Evolutionary conservation across 2,797 vertebrate genomes (phyloP), one percentile per base, ranked within the genome.

Genomic region (Manis pentadactyla): DNA sequence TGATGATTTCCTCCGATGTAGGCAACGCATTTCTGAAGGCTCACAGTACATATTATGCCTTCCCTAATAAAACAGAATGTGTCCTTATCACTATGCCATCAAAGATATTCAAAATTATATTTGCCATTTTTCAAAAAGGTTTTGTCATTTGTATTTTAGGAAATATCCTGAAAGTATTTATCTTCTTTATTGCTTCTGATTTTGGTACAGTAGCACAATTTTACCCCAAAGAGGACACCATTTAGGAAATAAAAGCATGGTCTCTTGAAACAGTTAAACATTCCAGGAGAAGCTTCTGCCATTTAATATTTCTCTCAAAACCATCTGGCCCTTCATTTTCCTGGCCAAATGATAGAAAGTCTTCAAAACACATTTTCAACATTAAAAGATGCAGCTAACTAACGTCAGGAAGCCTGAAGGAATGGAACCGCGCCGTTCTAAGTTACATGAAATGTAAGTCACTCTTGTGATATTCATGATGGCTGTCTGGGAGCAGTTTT

Each of bases 251-350:
- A 92, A 78, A 98, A 98, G 94, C 95, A 39, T 69, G 39, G 85
- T 94, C 81, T 95, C 85, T 63, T 97, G 95, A 98, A 97, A 90
- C 78, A 98, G 96, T 77, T 90, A 97, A 94, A 95, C 96, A 97
- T 96, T 98, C 97, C 78, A 98, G 86, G 86, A 93, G 5, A 88
- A 97, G 4, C 64, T 93, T 96, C 97, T 98, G 96, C 98, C 95
- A 93, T 91, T 98, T 98, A 98, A 98, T 98, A 97, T 96, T 96
- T 98, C 98, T 93, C 98, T 94, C 89, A 93, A 98, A 98, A 95
- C 97, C 97, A 97, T 97, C 98, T 98, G 98, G 97, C 96, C 94
- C 74, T 98, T 96, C 97, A 97, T 98, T 97, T 98, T 97, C 96
- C 93, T 87, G 95, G 97, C 95, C 98, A 98, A 97, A 85, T 82